These are phyloP conservation scores for Panzeria rudis DNA, from an alignment of 2,888 invertebrate species.

Conservation along the genomic window DNA sequence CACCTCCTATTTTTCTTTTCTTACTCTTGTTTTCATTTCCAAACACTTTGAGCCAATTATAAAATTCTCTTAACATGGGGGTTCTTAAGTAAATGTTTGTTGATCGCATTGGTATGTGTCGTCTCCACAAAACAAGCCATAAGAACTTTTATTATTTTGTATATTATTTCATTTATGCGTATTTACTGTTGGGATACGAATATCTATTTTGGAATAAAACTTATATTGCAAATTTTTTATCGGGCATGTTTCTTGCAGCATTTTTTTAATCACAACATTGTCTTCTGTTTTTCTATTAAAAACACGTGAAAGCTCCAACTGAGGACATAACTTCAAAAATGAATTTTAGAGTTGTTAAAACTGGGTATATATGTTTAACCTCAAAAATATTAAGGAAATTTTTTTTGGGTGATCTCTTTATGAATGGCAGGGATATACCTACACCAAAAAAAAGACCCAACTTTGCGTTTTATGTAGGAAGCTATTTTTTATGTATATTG, in stretches of 20 bases:
- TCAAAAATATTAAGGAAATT: no score
- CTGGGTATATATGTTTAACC: no score
- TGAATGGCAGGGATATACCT: no score
- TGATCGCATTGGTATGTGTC: slow-evolving; percentile 53
- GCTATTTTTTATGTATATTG: no score
- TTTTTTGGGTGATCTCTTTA: no score
- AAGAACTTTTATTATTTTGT: slow-evolving; percentile 61
- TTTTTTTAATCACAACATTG: background rate
- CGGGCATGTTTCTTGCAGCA: background rate
- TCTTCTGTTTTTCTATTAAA: background rate
- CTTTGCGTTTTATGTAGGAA: no score
- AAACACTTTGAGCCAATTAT: slow-evolving; percentile 60
- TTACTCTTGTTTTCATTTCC: slow-evolving; percentile 23
- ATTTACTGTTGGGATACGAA: slow-evolving; percentile 9
- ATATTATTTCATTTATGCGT: slow-evolving; percentile 53
- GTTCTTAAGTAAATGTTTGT: slow-evolving; percentile 43
- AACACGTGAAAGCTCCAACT: no score
- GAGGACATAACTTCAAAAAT: no score
- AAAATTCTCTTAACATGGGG: slow-evolving; percentile 57
- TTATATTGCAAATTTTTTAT: slow-evolving; percentile 19
- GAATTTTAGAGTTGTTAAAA: no score
- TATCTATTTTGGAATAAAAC: slow-evolving; percentile 14
- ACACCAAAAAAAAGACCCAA: no score
- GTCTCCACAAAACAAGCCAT: slow-evolving; percentile 46
- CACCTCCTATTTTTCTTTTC: slow-evolving; percentile 61